Evolutionary conservation across 2,797 vertebrate species (phyloP).

Genomic region (Lindbergichthys nudifrons): DNA sequence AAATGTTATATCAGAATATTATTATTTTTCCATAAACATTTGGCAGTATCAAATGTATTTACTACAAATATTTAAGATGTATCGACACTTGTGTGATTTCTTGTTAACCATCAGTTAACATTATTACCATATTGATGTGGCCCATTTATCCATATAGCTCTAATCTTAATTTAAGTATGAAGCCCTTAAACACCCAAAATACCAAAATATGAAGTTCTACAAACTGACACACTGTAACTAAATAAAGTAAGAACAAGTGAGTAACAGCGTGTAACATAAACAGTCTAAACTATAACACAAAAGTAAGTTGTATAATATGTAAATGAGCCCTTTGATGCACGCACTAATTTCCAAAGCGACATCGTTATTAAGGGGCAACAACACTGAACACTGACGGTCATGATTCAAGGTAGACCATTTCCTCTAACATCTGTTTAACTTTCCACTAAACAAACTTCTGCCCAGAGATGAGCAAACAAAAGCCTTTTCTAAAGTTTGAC

Average conservation of each 20-base stretch:
- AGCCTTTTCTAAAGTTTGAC: slow-evolving; percentile 35
- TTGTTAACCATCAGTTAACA: background rate
- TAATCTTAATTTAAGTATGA: background rate
- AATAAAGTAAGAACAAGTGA: background rate
- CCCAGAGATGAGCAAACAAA: slow-evolving; percentile 48
- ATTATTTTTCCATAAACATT: background rate
- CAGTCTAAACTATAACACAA: background rate
- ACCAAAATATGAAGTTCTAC: background rate
- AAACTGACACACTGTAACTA: background rate
- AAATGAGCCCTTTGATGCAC: background rate
- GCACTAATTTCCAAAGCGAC: background rate
- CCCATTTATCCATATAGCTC: background rate
- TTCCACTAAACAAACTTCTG: slow-evolving; percentile 45
- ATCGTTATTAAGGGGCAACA: background rate
- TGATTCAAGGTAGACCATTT: slow-evolving; percentile 31
- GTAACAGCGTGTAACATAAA: background rate
- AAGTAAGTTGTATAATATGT: background rate
- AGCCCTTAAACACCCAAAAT: background rate
- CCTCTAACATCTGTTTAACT: slow-evolving; percentile 49
- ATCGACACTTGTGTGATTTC: background rate
- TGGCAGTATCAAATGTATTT: background rate
- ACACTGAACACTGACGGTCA: background rate
- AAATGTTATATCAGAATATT: no score
- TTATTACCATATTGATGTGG: background rate
- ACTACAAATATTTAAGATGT: background rate